Evolutionary conservation across 2,888 invertebrate species (phyloP).

Genomic region (Philhelius pedissequus): DNA sequence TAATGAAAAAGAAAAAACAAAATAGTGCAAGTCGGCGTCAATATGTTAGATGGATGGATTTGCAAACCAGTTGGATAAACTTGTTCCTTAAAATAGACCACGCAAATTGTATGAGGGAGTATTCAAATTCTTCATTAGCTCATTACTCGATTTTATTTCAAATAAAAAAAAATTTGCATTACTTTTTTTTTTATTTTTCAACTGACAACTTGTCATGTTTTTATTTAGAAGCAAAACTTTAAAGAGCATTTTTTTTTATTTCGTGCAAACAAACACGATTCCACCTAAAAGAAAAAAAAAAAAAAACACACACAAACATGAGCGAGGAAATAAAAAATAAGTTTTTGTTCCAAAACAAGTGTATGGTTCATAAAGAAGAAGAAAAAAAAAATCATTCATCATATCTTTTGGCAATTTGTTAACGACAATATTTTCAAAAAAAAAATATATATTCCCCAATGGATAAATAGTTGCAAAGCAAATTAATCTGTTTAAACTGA

Average conservation of each 20-base stretch:
- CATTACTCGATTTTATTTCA: background rate
- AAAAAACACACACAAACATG: background rate
- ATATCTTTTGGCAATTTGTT: background rate
- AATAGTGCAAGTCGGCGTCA: background rate
- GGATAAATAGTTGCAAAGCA: constrained; percentile 1
- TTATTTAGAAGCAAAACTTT: background rate
- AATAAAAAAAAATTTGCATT: background rate
- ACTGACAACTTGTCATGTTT: background rate
- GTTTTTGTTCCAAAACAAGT: background rate
- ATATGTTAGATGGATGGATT: too few relatives aligned
- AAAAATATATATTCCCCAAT: background rate
- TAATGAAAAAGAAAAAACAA: background rate
- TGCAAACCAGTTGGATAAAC: background rate
- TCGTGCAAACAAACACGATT: background rate
- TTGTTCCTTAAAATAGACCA: background rate
- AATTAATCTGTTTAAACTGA: constrained; percentile 24
- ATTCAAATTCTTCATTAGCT: background rate
- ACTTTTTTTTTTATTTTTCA: background rate
- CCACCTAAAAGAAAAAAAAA: background rate
- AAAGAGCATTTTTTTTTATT: background rate
- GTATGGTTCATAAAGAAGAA: background rate
- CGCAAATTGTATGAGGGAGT: background rate
- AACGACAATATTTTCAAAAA: background rate
- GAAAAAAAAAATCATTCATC: background rate
- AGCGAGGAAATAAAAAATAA: background rate